These are phyloP conservation scores for Jacana jacana DNA, from an alignment of 2,113 vertebrate genomes.

Conservation along the genomic window DNA sequence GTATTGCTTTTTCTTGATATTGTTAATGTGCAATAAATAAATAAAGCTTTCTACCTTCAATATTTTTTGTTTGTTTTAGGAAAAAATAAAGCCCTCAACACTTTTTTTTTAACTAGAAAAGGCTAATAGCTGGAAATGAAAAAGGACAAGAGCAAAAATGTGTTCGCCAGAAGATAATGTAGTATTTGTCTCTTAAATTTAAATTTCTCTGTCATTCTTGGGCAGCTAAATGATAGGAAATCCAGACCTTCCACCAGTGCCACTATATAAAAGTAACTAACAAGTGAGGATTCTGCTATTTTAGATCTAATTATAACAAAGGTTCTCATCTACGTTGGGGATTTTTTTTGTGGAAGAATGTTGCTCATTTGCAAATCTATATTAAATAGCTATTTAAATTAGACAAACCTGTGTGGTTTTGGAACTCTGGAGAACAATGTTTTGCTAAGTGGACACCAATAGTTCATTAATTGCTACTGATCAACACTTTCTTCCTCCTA, in stretches of 20 bases:
- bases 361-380: neutral
- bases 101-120: neutral
- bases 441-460: neutral
- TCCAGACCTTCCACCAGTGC: neutral
- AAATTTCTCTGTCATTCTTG: neutral
- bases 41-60: neutral
- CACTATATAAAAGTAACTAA: neutral
- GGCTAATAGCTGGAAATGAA: neutral
- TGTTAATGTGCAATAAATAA: neutral
- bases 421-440: neutral
- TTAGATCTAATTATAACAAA: neutral
- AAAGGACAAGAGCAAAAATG: neutral
- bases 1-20: neutral
- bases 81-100: neutral
- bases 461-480: neutral
- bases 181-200: neutral
- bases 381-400: neutral
- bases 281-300: neutral
- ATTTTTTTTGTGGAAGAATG: neutral
- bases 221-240: neutral
- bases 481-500: neutral
- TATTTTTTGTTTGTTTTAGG: neutral
- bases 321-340: neutral
- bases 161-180: neutral
- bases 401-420: neutral